phyloP scores from a whole-genome alignment of 1,140 invertebrate species.

The Centruroides vittatus region DNA sequence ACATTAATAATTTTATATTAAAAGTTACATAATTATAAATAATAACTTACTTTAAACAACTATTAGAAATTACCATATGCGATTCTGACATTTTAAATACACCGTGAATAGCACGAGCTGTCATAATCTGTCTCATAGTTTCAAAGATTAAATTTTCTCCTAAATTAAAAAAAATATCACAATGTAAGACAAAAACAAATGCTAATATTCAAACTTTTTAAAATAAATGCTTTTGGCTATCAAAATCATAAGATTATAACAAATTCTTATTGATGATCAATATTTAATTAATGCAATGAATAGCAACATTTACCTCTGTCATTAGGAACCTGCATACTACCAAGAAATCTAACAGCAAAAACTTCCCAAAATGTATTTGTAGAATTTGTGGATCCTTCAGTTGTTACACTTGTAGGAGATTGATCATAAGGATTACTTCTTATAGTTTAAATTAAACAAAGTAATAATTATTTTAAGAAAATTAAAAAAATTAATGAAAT shows the following conservation, averaged over 20 bases:
- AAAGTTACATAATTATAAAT: conserved; percentile 1
- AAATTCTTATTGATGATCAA: too few species aligned
- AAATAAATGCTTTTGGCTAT: too few species aligned
- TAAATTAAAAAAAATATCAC: conserved; percentile 15
- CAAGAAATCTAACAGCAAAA: conserved; percentile 13
- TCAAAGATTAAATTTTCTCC: conserved; percentile 32
- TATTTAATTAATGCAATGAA: too few species aligned
- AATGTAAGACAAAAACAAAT: too few species aligned
- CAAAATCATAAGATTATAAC: too few species aligned
- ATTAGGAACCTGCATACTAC: conserved; percentile 14
- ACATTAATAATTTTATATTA: not conserved
- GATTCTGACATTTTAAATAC: conserved; percentile 36
- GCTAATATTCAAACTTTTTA: too few species aligned
- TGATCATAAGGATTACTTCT: conserved; percentile 32
- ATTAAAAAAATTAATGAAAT: too few species aligned
- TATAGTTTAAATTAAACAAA: conserved; percentile 11
- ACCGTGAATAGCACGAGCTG: conserved; percentile 36
- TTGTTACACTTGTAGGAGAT: conserved; percentile 11
- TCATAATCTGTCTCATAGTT: conserved; percentile 36
- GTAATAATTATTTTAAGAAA: too few species aligned
- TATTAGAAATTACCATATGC: conserved; percentile 29
- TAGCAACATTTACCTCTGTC: conserved; percentile 7
- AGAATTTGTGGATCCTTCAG: conserved; percentile 1
- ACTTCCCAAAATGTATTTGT: conserved; percentile 15
- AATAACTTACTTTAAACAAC: conserved; percentile 26